phyloP scores from a whole-genome alignment of 2,113 vertebrate species.

The rabbit (Oryctolagus cuniculus) region mOryCun1.1 NC_091441.1:123614001-123614500 shows the following conservation, averaged over 20 bases:
- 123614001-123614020: constrained; percentile 37
- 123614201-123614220: constrained; percentile 53
- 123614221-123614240: constrained; percentile 26
- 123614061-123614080: neutral
- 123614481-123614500: no score
- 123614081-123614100: constrained; percentile 36
- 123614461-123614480: no score
- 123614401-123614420: no score
- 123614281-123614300: constrained; percentile 28
- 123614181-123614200: constrained; percentile 66
- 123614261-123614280: constrained; percentile 63
- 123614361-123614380: no score
- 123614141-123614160: neutral
- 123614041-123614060: neutral
- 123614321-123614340: neutral
- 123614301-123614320: constrained; percentile 61
- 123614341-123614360: neutral
- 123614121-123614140: constrained; percentile 7
- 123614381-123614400: no score
- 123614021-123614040: neutral
- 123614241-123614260: constrained; percentile 30
- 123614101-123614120: constrained; percentile 12
- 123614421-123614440: no score
- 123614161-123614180: constrained; percentile 60
- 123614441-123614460: no score